phyloP scores from a whole-genome alignment of 1,140 invertebrate genomes.

The Tenebrio molitor region DNA sequence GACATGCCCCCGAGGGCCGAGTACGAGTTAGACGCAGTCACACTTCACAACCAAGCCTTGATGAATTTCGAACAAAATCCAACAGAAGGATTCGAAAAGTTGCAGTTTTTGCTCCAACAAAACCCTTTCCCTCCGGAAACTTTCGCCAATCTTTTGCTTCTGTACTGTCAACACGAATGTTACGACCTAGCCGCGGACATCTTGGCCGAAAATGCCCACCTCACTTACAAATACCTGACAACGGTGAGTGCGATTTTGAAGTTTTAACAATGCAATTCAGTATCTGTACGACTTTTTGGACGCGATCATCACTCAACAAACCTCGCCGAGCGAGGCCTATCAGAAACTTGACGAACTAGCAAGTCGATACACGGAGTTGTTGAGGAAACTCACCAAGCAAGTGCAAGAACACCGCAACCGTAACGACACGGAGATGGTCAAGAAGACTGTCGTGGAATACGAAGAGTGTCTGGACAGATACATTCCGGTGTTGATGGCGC shows the following conservation, averaged over 20 bases:
- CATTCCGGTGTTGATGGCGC: conserved; percentile 95
- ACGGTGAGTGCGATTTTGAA: conserved; percentile 74
- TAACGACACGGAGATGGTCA: conserved; percentile 90
- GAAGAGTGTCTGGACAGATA: conserved; percentile 90
- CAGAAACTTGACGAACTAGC: conserved; percentile 97
- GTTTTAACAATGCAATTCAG: conserved; percentile 68
- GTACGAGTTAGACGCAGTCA: conserved; percentile 98
- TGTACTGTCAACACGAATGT: conserved; percentile 98
- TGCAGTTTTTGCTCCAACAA: conserved; percentile 97
- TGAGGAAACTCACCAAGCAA: conserved; percentile 94
- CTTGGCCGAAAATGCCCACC: conserved; percentile 96
- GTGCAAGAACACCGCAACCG: conserved; percentile 91
- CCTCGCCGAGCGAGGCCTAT: conserved; percentile 97
- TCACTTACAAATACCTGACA: conserved; percentile 96
- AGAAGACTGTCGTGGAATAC: conserved; percentile 92
- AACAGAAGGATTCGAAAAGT: conserved; percentile 95
- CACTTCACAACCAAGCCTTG: conserved; percentile 97
- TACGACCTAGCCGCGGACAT: conserved; percentile 98
- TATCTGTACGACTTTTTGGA: conserved; percentile 93
- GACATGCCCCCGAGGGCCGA: conserved; percentile 98
- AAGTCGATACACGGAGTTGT: conserved; percentile 89
- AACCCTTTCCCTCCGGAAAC: conserved; percentile 98
- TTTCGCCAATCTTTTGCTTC: conserved; percentile 94
- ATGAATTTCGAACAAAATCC: conserved; percentile 94
- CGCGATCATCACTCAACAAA: conserved; percentile 97